phyloP scores from a whole-genome alignment of 37 sponge, comb jelly and placozoan species.

The Haliclona indistincta region DNA sequence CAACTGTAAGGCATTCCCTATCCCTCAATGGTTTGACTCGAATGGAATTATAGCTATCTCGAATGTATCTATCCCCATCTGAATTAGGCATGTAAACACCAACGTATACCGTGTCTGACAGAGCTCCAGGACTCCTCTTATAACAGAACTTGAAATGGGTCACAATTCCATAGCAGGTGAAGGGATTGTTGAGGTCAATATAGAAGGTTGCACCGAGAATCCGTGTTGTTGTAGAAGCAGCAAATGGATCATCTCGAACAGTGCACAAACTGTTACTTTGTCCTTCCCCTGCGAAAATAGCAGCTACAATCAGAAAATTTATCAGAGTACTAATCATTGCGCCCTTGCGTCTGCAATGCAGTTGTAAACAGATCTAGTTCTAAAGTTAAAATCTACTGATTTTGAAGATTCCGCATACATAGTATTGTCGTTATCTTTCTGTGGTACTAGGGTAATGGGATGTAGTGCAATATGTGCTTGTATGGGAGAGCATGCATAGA shows the following conservation, averaged over 20 bases:
- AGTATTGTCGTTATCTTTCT: too few relatives aligned
- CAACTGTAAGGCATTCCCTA: not conserved
- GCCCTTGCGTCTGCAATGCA: too few relatives aligned
- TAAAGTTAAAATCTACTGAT: too few relatives aligned
- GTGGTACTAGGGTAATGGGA: too few relatives aligned
- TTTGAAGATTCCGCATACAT: too few relatives aligned
- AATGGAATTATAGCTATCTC: not conserved
- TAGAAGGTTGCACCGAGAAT: constrained; percentile 10
- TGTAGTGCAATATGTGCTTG: too few relatives aligned
- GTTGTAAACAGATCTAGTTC: too few relatives aligned
- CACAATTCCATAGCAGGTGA: constrained; percentile 12
- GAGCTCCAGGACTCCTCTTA: constrained; percentile 10
- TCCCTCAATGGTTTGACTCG: not conserved
- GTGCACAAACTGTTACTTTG: too few relatives aligned
- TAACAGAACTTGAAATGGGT: constrained; percentile 6
- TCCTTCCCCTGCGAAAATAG: not conserved
- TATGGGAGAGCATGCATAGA: too few relatives aligned
- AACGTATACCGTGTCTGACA: not conserved
- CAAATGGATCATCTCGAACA: not conserved
- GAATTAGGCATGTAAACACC: not conserved
- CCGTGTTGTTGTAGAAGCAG: not conserved
- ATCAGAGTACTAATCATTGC: too few relatives aligned
- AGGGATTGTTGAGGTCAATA: constrained; percentile 13
- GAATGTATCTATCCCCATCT: not conserved
- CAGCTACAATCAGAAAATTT: too few relatives aligned